Conservation (phyloP, 2,797 vertebrate species). For the Neosilurus hyrtlii region DNA sequence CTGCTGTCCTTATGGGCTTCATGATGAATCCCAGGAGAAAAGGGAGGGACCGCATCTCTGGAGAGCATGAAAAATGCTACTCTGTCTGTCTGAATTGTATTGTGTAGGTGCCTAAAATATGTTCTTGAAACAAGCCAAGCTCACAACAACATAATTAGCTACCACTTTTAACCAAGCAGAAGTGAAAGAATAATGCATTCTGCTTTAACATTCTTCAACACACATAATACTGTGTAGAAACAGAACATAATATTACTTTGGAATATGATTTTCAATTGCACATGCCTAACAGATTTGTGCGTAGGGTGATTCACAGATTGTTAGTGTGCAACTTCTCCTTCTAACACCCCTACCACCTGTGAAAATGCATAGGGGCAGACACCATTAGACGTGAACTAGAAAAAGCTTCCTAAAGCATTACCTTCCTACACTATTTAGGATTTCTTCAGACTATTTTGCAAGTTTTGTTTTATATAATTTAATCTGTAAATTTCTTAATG, state of each 20-base stretch:
- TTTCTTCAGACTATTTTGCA: constrained; percentile 4
- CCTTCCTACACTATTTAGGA: constrained; percentile 12
- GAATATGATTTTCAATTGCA: constrained; percentile 22
- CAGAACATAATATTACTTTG: constrained; percentile 24
- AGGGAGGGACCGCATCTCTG: constrained; percentile 54
- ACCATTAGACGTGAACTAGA: neutral
- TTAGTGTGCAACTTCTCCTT: constrained; percentile 28
- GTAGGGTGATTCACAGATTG: constrained; percentile 39
- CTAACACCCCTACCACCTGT: constrained; percentile 2
- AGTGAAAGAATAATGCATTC: constrained; percentile 13
- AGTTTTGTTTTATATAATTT: neutral
- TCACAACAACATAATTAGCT: constrained; percentile 4
- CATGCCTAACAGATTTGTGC: constrained; percentile 30
- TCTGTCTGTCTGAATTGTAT: constrained; percentile 56
- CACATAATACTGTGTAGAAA: constrained; percentile 16
- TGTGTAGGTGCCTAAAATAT: constrained; percentile 7
- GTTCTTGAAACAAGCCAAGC: neutral
- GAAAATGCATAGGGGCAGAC: constrained; percentile 19
- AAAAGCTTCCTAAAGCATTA: constrained; percentile 22
- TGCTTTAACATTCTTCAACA: constrained; percentile 1
- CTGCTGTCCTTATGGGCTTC: constrained; percentile 60
- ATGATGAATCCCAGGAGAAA: constrained; percentile 64
- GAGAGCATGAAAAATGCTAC: constrained; percentile 62
- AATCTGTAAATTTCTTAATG: neutral
- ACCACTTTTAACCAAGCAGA: neutral